Evolutionary conservation across 2,113 vertebrate genomes (phyloP).

Genomic region (Alligator sinensis): DNA sequence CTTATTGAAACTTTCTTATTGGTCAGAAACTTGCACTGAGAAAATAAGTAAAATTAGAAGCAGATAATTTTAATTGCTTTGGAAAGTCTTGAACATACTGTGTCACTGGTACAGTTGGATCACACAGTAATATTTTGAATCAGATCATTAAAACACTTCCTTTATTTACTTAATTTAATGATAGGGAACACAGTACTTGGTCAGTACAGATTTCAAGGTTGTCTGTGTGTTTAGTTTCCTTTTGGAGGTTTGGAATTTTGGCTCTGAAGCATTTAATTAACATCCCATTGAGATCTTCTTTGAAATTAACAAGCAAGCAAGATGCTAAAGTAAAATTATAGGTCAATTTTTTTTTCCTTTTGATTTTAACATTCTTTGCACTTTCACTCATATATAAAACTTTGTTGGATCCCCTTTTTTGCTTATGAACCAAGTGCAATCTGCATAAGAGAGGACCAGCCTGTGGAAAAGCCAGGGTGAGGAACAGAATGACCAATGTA

Average conservation of each 20-base stretch:
- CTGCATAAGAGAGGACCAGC: neutral
- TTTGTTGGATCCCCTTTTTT: neutral
- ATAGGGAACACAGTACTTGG: neutral
- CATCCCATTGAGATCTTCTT: neutral
- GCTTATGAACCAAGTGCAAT: neutral
- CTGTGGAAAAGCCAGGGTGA: neutral
- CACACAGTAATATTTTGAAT: neutral
- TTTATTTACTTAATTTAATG: neutral
- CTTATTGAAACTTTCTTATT: neutral
- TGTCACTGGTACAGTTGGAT: neutral
- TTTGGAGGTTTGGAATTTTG: neutral
- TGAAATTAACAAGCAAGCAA: neutral
- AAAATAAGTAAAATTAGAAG: neutral
- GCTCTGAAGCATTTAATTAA: neutral
- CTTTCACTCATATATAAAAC: neutral
- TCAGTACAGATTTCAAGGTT: neutral
- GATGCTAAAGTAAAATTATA: neutral
- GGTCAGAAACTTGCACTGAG: neutral
- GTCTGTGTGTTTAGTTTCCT: neutral
- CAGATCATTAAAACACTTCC: neutral
- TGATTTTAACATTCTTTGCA: neutral
- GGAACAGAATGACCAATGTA: constrained; percentile 12
- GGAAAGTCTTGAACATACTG: neutral
- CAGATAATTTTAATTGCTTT: neutral
- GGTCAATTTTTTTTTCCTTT: neutral